A percentile compares a stretch with the other conserved stretches of the same genome.
Evolutionary conservation across 2,113 vertebrate species (phyloP).

Genomic region (Glareola pratincola): DNA sequence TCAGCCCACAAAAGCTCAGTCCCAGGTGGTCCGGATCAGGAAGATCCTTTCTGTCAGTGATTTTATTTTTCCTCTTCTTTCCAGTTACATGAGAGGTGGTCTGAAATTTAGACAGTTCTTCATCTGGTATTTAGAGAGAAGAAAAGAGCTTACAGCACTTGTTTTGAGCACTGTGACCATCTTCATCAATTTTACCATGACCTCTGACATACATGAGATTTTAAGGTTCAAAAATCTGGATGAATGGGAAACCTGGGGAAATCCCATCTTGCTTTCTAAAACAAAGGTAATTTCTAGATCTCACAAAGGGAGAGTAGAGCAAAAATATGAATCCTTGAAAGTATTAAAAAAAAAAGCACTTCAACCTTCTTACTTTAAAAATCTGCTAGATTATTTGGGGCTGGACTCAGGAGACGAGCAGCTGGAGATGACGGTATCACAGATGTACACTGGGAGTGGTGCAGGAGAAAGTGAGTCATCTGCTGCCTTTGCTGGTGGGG

Average conservation of each 20-base stretch:
- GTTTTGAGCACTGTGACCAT: not conserved
- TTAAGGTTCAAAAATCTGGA: not conserved
- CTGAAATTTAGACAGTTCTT: not conserved
- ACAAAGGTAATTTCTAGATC: not conserved
- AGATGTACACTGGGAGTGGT: not conserved
- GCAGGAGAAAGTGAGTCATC: not conserved
- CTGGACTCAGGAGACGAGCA: not conserved
- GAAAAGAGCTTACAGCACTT: not conserved
- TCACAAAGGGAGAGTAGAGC: not conserved
- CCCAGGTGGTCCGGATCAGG: not conserved
- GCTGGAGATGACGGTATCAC: not conserved
- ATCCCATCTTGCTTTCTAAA: not conserved
- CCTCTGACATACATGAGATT: not conserved
- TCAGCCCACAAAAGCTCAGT: not conserved
- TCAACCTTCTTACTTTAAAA: not conserved
- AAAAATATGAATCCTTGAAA: not conserved
- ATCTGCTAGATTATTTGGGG: not conserved
- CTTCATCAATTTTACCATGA: not conserved
- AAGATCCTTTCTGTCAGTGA: not conserved
- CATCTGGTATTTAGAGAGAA: not conserved
- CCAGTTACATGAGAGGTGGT: not conserved
- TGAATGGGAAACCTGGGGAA: not conserved
- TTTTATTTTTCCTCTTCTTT: not conserved
- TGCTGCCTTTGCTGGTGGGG: not conserved
- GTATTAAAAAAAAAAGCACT: not conserved